Conservation (phyloP, 2,888 invertebrate species). For the Anodontia alba region DNA sequence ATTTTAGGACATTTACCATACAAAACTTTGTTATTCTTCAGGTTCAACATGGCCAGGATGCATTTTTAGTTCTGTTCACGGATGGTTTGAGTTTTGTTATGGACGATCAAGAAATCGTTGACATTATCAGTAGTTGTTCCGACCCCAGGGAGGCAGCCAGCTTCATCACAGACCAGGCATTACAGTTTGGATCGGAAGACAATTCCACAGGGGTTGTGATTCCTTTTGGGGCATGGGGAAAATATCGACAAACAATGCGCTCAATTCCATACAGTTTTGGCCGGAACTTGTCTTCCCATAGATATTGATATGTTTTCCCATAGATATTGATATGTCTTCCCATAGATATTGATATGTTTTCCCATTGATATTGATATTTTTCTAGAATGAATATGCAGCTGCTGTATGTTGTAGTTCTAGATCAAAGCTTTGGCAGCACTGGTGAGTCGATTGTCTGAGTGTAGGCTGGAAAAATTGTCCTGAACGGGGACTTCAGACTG, state of each 20-base stretch:
- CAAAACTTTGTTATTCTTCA: slow-evolving; percentile 59
- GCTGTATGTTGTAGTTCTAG: too few species aligned
- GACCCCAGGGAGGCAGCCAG: slow-evolving; percentile 85
- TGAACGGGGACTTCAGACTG: too few species aligned
- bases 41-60: slow-evolving; percentile 86
- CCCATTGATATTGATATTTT: slow-evolving; percentile 38
- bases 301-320: slow-evolving; percentile 36
- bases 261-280: slow-evolving; percentile 78
- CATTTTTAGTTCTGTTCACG: slow-evolving; percentile 86
- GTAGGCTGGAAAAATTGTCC: too few species aligned
- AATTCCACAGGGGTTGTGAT: slow-evolving; percentile 86
- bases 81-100: slow-evolving; percentile 86
- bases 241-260: slow-evolving; percentile 76
- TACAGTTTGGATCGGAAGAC: slow-evolving; percentile 86
- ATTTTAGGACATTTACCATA: too few species aligned
- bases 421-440: too few species aligned
- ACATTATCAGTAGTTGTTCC: slow-evolving; percentile 84
- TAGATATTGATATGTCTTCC: slow-evolving; percentile 33
- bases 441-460: too few species aligned
- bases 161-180: slow-evolving; percentile 85
- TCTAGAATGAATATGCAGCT: too few species aligned
- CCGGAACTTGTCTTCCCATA: slow-evolving; percentile 61
- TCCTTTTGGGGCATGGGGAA: slow-evolving; percentile 87
- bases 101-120: slow-evolving; percentile 85
- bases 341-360: slow-evolving; percentile 35